These are phyloP conservation scores for Dromius quadrimaculatus DNA, from an alignment of 2,888 invertebrate species.

Conservation along the genomic window DNA sequence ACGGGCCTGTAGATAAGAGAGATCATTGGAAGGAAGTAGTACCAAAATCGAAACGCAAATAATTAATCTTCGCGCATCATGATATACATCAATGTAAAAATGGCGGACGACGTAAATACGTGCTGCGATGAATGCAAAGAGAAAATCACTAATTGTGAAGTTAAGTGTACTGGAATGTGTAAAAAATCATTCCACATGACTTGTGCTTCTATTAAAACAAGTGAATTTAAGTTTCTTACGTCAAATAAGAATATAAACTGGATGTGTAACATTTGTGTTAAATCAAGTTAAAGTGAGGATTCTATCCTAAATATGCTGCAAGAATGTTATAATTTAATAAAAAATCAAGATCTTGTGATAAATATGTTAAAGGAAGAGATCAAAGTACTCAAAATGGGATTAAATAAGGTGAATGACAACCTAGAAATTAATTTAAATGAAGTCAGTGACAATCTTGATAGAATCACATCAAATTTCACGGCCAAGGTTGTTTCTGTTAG, in stretches of 20 bases:
- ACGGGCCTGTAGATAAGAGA: constrained; percentile 26
- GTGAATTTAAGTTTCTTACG: not conserved
- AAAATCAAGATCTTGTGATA: not conserved
- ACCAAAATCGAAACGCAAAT: constrained; percentile 41
- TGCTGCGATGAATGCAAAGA: not conserved
- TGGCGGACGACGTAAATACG: not conserved
- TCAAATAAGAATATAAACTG: not conserved
- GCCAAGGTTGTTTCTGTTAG: not conserved
- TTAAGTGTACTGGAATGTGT: not conserved
- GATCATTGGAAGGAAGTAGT: constrained; percentile 55
- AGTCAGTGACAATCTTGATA: not conserved
- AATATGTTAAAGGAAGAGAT: not conserved
- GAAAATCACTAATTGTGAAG: not conserved
- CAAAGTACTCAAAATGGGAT: not conserved
- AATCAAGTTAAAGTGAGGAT: not conserved
- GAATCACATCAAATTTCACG: not conserved
- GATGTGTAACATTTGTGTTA: not conserved
- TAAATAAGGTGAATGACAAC: not conserved
- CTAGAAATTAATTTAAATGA: not conserved
- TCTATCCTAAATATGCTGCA: not conserved
- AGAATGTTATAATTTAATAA: not conserved
- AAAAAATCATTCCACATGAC: not conserved
- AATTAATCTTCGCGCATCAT: constrained; percentile 55
- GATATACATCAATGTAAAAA: constrained; percentile 54
- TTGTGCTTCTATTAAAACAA: not conserved